Percentiles rank a stretch among this genome's conserved stretches.
These are phyloP conservation scores for Caenorhabditis inopinata DNA, from an alignment of 1,140 invertebrate genomes.

Conservation along the genomic window DNA sequence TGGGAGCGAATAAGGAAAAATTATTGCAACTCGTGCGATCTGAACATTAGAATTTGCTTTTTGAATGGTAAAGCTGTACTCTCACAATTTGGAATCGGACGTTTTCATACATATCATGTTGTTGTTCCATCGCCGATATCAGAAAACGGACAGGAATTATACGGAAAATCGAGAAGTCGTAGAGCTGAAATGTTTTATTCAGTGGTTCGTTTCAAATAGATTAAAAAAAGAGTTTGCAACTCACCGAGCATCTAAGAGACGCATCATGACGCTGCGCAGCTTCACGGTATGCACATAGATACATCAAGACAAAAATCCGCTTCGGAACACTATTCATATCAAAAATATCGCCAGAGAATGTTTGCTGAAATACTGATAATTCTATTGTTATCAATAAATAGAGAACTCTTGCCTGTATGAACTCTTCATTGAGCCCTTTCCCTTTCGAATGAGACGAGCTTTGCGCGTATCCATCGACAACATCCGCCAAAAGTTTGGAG, in stretches of 20 bases:
- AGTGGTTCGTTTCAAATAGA: too few relatives aligned
- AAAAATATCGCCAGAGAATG: background rate
- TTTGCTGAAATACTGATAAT: background rate
- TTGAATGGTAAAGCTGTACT: background rate
- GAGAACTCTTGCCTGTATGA: background rate
- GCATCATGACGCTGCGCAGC: background rate
- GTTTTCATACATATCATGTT: background rate
- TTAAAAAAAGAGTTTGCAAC: too few relatives aligned
- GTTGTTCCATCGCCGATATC: background rate
- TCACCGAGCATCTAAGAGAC: background rate
- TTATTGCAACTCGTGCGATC: background rate
- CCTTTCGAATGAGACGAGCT: background rate
- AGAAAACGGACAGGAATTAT: background rate
- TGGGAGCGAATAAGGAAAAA: background rate
- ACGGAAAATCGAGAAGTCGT: background rate
- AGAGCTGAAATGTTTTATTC: background rate
- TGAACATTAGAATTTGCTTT: background rate
- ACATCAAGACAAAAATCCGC: background rate
- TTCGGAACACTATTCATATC: background rate
- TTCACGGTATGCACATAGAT: background rate
- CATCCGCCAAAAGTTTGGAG: background rate
- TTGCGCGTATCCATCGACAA: background rate
- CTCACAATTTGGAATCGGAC: background rate
- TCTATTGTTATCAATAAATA: background rate
- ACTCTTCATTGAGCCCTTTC: background rate